Conservation (phyloP, 2,113 vertebrate species). For the Tychaedon coryphoeus region DNA sequence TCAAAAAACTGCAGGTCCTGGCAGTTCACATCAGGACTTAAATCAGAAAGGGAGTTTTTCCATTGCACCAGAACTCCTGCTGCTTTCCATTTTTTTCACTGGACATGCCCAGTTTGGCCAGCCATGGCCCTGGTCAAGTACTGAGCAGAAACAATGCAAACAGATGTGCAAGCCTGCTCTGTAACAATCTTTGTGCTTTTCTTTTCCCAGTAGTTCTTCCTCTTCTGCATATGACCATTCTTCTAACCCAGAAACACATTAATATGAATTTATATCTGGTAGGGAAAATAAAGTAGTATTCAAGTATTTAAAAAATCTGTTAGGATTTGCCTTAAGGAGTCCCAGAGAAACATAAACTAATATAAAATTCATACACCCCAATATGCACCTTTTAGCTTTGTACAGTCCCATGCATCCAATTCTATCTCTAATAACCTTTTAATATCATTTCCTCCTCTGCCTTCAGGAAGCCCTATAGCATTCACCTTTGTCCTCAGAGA, state of each 20-base stretch:
- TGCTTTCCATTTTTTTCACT: not conserved
- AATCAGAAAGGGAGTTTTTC: not conserved
- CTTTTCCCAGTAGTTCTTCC: not conserved
- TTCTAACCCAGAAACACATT: not conserved
- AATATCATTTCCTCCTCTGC: constrained; percentile 71
- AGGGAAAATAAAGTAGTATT: not conserved
- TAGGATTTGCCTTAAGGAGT: constrained; percentile 27
- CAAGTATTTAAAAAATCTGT: not conserved
- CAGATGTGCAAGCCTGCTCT: not conserved
- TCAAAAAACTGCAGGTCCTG: not conserved
- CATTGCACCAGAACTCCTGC: not conserved
- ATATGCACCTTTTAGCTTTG: not conserved
- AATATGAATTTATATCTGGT: not conserved
- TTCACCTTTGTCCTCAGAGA: constrained; percentile 69
- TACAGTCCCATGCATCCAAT: constrained; percentile 8
- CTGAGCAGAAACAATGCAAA: not conserved
- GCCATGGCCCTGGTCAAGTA: not conserved
- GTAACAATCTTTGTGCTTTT: not conserved
- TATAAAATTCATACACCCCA: constrained; percentile 29
- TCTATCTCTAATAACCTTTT: constrained; percentile 72
- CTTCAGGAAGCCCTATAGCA: constrained; percentile 62
- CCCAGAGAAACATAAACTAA: constrained; percentile 34
- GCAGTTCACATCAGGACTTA: not conserved
- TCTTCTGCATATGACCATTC: not conserved
- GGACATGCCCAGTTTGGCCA: not conserved